Conservation (phyloP, 2,113 vertebrate genomes). For the Takifugu flavidus region DNA sequence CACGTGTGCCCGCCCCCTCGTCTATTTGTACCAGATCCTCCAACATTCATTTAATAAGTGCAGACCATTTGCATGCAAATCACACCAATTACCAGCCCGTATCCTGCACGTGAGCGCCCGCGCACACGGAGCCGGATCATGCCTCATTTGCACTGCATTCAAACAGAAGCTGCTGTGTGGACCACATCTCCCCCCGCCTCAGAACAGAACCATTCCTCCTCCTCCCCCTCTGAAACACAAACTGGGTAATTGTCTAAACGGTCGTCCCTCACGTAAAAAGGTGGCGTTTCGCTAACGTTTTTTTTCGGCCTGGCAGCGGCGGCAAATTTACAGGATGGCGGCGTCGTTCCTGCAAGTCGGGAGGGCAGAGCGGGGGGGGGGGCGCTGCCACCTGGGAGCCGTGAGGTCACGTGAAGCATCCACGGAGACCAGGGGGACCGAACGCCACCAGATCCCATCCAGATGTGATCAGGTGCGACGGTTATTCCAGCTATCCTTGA, state of each 20-base stretch:
- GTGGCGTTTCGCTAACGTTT: background rate
- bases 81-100: slow-evolving; percentile 59
- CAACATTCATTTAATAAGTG: slow-evolving; percentile 56
- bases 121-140: slow-evolving; percentile 51
- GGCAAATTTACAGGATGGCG: background rate
- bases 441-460: background rate
- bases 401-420: slow-evolving; percentile 37
- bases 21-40: slow-evolving; percentile 44
- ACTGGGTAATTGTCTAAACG: slow-evolving; percentile 33
- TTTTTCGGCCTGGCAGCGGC: background rate
- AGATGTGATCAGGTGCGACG: slow-evolving; percentile 4
- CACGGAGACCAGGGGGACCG: slow-evolving; percentile 18
- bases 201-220: slow-evolving; percentile 32
- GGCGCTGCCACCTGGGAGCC: slow-evolving; percentile 18
- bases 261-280: slow-evolving; percentile 19
- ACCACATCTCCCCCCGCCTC: slow-evolving; percentile 31
- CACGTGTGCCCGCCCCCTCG: slow-evolving; percentile 9
- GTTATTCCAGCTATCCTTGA: background rate
- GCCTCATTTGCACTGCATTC: slow-evolving; percentile 62
- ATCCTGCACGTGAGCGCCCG: slow-evolving; percentile 50
- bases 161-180: slow-evolving; percentile 52
- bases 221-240: slow-evolving; percentile 23
- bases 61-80: slow-evolving; percentile 65
- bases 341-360: slow-evolving; percentile 21
- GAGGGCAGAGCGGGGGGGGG: background rate